phyloP scores from a whole-genome alignment of 2,888 invertebrate genomes.

The Dyspetes luteomarginatus region DNA sequence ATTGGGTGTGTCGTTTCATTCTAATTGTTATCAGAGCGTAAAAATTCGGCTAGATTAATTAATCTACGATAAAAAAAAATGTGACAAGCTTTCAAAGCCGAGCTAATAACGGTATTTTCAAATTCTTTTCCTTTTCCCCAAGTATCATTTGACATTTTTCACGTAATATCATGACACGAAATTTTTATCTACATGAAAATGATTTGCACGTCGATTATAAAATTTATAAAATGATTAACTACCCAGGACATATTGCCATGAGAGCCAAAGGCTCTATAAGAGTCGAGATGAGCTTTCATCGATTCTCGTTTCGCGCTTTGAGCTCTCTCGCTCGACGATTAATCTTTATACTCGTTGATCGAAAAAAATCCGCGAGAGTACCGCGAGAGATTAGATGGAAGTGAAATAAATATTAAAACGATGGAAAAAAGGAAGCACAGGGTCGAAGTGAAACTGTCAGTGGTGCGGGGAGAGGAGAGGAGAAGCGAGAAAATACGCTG shows the following conservation, averaged over 20 bases:
- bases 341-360: constrained; percentile 60
- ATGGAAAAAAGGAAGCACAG: constrained; percentile 11
- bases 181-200: neutral
- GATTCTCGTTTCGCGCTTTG: constrained; percentile 52
- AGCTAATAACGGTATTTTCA: too few species aligned
- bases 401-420: constrained; percentile 59
- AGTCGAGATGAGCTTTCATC: constrained; percentile 43
- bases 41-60: too few species aligned
- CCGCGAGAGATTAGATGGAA: constrained; percentile 52
- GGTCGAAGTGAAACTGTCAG: constrained; percentile 4
- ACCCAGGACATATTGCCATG: neutral
- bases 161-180: too few species aligned
- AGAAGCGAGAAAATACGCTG: constrained; percentile 1
- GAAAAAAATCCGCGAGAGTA: constrained; percentile 43
- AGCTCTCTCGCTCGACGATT: constrained; percentile 38
- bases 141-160: too few species aligned
- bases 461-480: constrained; percentile 14
- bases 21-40: too few species aligned
- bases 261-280: too few species aligned
- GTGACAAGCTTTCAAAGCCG: too few species aligned
- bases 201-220: neutral
- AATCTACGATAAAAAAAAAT: too few species aligned
- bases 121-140: too few species aligned
- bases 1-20: too few species aligned
- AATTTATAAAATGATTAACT: neutral